Base-by-base conservation (phyloP, 1,140 invertebrate species). In the Hycleus cichorii region DNA sequence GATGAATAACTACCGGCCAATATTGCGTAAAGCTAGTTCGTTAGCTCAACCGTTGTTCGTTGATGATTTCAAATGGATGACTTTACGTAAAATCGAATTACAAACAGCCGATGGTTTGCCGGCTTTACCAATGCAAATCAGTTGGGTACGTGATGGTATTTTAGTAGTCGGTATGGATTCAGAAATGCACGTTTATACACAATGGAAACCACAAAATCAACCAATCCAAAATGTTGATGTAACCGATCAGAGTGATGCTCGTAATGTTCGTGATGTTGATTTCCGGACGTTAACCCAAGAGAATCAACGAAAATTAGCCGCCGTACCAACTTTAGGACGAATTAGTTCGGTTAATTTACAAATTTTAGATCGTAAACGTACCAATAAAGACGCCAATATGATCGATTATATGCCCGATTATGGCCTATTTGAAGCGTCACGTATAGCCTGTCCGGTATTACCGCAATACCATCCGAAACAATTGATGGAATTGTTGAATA, bases 381-480 rank as follows among this genome's bases (percentile, higher is more conserved):
- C 79, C 25, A 81, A 82, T 64, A 79, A 83, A 45, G 81, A 80
- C 32, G 78, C 79, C 0, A 80, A 79, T 63, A 42, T 7, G 7
- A 69, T 81, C 39, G 85, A 89, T 66, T 90, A 91, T 65, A 90
- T 93, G 87, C 89, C 91, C 0, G 92, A 97, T 74, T 93, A 91
- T 71, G 95, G 96, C 0, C 72, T 98, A 38, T 98, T 98, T 77
- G 95, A 98, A 74, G 95, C 95, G 0, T 92, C 93, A n/a, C 81
- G 93, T 48, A 91, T 97, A 64, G 93, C 93, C 0, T 95, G 92
- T 70, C 96, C 96, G 0, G 94, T 98, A n/a, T 75, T 99, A 58
- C 97, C 97, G 0, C 97, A 99, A 69, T 99, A 99, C 76, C 97
- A 99, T 81, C 97, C 97, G 0, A 97, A 97, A 71, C 95, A 98